phyloP scores from a whole-genome alignment of 2,113 vertebrate species.

The Thermophis baileyi region DNA sequence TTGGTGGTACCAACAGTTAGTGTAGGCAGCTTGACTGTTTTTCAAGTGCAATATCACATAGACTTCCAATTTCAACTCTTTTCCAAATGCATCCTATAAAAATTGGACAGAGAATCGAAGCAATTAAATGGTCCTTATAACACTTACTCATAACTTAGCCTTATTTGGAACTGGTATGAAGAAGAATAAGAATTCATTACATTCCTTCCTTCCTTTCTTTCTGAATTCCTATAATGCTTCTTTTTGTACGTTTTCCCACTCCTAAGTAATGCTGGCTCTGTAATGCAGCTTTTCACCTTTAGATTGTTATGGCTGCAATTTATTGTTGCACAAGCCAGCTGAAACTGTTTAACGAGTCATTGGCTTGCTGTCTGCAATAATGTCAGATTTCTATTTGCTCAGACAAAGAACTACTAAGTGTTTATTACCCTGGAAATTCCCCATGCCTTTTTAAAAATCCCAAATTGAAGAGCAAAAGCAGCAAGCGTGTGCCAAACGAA shows the following conservation, averaged over 20 bases:
- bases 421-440: constrained; percentile 1
- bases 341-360: not conserved
- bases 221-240: not conserved
- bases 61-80: not conserved
- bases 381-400: not conserved
- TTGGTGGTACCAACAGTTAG: not conserved
- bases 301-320: not conserved
- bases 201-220: not conserved
- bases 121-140: not conserved
- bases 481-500: not conserved
- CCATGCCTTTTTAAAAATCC: not conserved
- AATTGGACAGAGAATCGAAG: not conserved
- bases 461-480: not conserved
- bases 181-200: not conserved
- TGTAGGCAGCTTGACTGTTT: not conserved
- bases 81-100: not conserved
- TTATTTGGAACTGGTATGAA: not conserved
- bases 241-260: not conserved
- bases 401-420: not conserved
- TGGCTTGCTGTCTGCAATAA: not conserved
- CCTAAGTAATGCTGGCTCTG: not conserved
- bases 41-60: not conserved
- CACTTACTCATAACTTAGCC: not conserved
- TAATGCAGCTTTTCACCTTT: not conserved
- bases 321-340: not conserved